phyloP scores from a whole-genome alignment of 2,888 invertebrate species.

The Diadegma fenestrale region DNA sequence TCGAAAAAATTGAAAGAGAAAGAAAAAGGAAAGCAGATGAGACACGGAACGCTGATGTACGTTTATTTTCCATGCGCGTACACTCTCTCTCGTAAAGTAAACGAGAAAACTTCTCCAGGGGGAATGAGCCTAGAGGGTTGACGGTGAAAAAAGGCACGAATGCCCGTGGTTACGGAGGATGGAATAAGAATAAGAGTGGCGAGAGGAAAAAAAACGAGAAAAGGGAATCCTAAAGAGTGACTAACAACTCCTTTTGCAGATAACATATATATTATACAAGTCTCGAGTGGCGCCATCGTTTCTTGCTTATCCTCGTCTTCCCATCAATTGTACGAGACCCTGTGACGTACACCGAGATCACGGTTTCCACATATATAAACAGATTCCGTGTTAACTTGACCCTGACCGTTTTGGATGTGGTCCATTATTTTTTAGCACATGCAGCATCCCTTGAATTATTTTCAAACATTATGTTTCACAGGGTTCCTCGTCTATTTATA shows the following conservation, averaged over 20 bases:
- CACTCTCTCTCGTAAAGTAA: slow-evolving; percentile 53
- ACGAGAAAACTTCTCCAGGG: slow-evolving; percentile 63
- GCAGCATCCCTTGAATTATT: neutral
- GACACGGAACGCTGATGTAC: slow-evolving; percentile 53
- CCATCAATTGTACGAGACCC: slow-evolving; percentile 21
- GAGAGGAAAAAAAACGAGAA: neutral
- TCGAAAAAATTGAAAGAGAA: slow-evolving; percentile 49
- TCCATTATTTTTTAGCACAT: slow-evolving; percentile 19
- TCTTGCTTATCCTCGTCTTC: slow-evolving; percentile 50
- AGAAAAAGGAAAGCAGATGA: slow-evolving; percentile 34
- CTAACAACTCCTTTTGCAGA: slow-evolving; percentile 65
- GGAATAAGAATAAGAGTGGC: slow-evolving; percentile 7
- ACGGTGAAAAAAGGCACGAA: slow-evolving; percentile 11
- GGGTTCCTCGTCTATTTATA: neutral
- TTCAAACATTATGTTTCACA: neutral
- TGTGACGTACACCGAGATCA: slow-evolving; percentile 15
- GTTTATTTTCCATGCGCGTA: slow-evolving; percentile 36
- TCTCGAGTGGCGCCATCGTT: slow-evolving; percentile 64
- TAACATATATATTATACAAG: slow-evolving; percentile 43
- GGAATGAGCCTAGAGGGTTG: slow-evolving; percentile 29
- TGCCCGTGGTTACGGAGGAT: slow-evolving; percentile 22
- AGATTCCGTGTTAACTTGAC: slow-evolving; percentile 6
- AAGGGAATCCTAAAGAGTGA: slow-evolving; percentile 46
- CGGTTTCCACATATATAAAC: neutral
- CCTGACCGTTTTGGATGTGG: slow-evolving; percentile 37